Evolutionary conservation across 2,113 vertebrate genomes (phyloP), one percentile per base, ranked within the genome.

Genomic region (Notarius lentiginosus): DNA sequence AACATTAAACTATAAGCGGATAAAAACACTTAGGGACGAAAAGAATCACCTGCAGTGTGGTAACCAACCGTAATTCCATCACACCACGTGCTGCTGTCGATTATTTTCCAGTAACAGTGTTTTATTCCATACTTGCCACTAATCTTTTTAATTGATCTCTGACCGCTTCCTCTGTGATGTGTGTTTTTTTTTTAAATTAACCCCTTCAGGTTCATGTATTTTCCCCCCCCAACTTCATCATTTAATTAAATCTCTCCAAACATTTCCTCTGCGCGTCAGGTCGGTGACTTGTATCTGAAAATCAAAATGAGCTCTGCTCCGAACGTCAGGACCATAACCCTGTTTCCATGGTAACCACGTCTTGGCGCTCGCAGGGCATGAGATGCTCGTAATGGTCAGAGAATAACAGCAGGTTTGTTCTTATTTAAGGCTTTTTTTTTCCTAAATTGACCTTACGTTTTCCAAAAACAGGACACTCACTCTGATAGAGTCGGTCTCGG

Each of bases 381-480:
- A 63, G 61, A 63, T 5, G 15, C 30, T 41, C 72, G 1, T 4
- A 53, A 53, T 0, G 22, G 49, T 53, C 49, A 53, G 1, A n/a
- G 76, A 56, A 55, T 4, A 55, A 27, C 24, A 55, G 5, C 49
- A 17, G 47, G 22, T 34, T 17, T 41, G 18, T 18, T 72, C 8
- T 72, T 18, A n/a, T 27, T 61, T 61, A 22, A 1, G n/a, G 0
- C 18, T 72, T 17, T 68, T 30, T 72, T 30, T 17, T 34, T 34
- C 17, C 66, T 68, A 27, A 27, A n/a, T 15, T 30, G n/a, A 1
- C 65, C 65, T 30, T n/a, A n/a, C n/a, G n/a, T 66, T 24, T 66
- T 65, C 61, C 66, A 11, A 1, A 82, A 65, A 84, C 41, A 22
- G n/a, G 2, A 3, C 86, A 94, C 97, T 98, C 95, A 99, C 98